phyloP scores from a whole-genome alignment of 2,113 vertebrate species.

The Abramis brama region DNA sequence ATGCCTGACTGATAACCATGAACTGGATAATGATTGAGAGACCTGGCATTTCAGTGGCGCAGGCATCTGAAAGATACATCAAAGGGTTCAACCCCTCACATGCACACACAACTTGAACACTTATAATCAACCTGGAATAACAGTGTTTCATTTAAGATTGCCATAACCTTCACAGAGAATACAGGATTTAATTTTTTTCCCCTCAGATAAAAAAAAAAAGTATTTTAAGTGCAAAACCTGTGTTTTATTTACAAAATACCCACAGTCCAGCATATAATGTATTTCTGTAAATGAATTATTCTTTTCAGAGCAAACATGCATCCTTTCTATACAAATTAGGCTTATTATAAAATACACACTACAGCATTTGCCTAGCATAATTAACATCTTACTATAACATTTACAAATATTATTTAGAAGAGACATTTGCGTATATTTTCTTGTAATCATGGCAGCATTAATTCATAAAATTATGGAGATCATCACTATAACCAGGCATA shows the following conservation, averaged over 20 bases:
- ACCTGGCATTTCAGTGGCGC: neutral
- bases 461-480: neutral
- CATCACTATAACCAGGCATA: neutral
- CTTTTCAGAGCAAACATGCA: neutral
- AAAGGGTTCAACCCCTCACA: neutral
- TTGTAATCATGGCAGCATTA: neutral
- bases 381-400: neutral
- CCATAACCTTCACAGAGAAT: neutral
- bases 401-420: neutral
- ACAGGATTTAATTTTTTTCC: neutral
- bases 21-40: conserved; percentile 10
- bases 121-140: neutral
- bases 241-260: neutral
- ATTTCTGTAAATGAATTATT: neutral
- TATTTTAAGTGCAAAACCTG: neutral
- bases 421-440: neutral
- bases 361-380: neutral
- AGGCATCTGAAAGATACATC: neutral
- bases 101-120: neutral
- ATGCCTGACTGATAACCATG: neutral
- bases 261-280: neutral
- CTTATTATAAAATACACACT: neutral
- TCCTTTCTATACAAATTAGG: neutral
- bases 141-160: neutral
- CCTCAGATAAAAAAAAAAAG: neutral